Base-by-base conservation (phyloP, 1,140 invertebrate species). In the Pseudomyrmex cubaensis region DNA sequence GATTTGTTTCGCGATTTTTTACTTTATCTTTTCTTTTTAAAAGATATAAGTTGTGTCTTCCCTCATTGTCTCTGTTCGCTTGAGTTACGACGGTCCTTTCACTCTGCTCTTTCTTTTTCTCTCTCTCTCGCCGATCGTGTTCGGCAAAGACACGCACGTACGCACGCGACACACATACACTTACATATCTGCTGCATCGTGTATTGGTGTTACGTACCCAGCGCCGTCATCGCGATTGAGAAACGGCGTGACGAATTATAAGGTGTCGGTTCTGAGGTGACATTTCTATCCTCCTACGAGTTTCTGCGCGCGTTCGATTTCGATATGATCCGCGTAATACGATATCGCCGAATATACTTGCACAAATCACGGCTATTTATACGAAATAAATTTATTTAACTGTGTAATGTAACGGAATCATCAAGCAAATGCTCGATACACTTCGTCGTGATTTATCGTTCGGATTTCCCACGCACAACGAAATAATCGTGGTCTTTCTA, bases 221-320 rank as follows among this genome's bases (percentile, higher is more conserved):
- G 50, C 70, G 82, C 54, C 46, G 62, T 9, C 20, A 64, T 88
- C 50, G 22, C 62, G 62, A 9, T 83, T 88, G 83, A 35, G 87
- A 87, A 88, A 88, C 64, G 64, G 76, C 76, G 59, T 67, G 72
- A 88, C 86, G 76, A 87, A 77, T 87, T 76, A 77, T 84, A 85
- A 84, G 76, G 64, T 84, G 86, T 64, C 66, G 10, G 48, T 85
- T 57, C 48, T 64, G 17, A 22, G 82, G 75, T 76, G 86, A 77
- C 87, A 85, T 87, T 87, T 88, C 85, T 85, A 20, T 61, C 56
- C 85, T 76, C 83, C 86, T 48, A 88, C 87, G 48, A 76, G 64
- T 25, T 48, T 73, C 44, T 25, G 70, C 75, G n/a, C 44, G 13
- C 57, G 22, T 59, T 73, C 59, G 17, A 13, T 82, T 75, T 62